Evolutionary conservation across 2,888 invertebrate species (phyloP).

Genomic region (Reticulitermes lucifugus): DNA sequence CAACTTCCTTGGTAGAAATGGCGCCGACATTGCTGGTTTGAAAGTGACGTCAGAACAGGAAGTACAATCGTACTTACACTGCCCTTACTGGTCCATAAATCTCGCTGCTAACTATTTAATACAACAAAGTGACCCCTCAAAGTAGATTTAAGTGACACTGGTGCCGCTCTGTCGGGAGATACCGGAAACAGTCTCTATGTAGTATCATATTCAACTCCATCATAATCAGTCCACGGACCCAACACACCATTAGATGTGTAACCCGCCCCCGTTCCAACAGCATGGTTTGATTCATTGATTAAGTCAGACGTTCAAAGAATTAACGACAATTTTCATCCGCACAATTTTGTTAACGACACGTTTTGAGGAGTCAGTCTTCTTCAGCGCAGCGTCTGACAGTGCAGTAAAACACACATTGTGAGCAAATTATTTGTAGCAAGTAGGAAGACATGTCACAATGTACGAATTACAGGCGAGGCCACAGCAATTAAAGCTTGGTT

Average conservation of each 20-base stretch:
- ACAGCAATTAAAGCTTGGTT: too few species aligned
- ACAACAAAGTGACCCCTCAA: slow-evolving; percentile 39
- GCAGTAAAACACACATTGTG: too few species aligned
- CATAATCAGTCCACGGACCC: slow-evolving; percentile 6
- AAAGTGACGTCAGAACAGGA: slow-evolving; percentile 26
- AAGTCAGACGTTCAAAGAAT: slow-evolving; percentile 9
- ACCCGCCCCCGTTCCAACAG: neutral
- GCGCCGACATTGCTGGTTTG: slow-evolving; percentile 28
- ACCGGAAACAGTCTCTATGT: slow-evolving; percentile 36
- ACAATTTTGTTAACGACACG: neutral
- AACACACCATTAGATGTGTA: slow-evolving; percentile 10
- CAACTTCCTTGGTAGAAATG: slow-evolving; percentile 22
- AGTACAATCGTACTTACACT: neutral
- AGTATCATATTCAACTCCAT: slow-evolving; percentile 30
- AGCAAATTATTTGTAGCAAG: too few species aligned
- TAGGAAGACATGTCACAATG: too few species aligned
- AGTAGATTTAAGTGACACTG: slow-evolving; percentile 37
- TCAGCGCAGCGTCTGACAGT: neutral
- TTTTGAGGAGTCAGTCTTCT: neutral
- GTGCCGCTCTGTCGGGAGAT: slow-evolving; percentile 41
- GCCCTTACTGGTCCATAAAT: slow-evolving; percentile 24
- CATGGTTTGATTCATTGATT: neutral
- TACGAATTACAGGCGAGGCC: too few species aligned
- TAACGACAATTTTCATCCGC: neutral
- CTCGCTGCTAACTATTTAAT: slow-evolving; percentile 41